Conservation (phyloP, 2,888 invertebrate species). For the Adelognathus sp. region DNA sequence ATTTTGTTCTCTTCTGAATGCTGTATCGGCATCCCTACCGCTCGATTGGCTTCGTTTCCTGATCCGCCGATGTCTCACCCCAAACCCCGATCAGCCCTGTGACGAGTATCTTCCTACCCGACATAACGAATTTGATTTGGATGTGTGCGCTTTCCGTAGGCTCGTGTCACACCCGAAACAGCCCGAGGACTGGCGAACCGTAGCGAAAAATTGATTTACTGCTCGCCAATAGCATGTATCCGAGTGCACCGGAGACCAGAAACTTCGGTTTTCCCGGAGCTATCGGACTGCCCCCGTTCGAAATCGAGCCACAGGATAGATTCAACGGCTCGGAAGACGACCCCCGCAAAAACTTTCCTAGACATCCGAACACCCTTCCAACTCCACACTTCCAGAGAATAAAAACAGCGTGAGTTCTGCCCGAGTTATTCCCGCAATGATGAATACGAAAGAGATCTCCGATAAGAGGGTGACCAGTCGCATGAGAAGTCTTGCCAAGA, state of each 20-base stretch:
- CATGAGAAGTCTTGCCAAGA: background rate
- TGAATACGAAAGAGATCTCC: background rate
- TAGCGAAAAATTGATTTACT: slow-evolving; percentile 68
- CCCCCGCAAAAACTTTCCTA: slow-evolving; percentile 27
- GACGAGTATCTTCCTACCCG: background rate
- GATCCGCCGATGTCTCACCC: background rate
- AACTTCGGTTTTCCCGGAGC: slow-evolving; percentile 19
- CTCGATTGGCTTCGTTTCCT: background rate
- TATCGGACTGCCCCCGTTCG: background rate
- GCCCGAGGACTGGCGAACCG: background rate
- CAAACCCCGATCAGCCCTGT: background rate
- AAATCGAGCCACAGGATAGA: slow-evolving; percentile 2
- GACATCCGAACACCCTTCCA: background rate
- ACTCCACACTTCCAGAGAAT: background rate
- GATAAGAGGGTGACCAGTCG: background rate
- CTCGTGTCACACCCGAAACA: background rate
- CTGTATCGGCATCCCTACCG: background rate
- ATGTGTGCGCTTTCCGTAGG: background rate
- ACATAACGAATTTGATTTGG: slow-evolving; percentile 65
- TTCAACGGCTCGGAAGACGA: slow-evolving; percentile 63
- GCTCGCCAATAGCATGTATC: slow-evolving; percentile 64
- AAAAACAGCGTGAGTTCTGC: background rate
- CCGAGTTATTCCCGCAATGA: background rate
- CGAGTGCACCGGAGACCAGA: slow-evolving; percentile 38
- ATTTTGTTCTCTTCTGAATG: background rate